Base-by-base conservation (phyloP, 1,140 invertebrate genomes). In the Diachasmimorpha longicaudata region DNA sequence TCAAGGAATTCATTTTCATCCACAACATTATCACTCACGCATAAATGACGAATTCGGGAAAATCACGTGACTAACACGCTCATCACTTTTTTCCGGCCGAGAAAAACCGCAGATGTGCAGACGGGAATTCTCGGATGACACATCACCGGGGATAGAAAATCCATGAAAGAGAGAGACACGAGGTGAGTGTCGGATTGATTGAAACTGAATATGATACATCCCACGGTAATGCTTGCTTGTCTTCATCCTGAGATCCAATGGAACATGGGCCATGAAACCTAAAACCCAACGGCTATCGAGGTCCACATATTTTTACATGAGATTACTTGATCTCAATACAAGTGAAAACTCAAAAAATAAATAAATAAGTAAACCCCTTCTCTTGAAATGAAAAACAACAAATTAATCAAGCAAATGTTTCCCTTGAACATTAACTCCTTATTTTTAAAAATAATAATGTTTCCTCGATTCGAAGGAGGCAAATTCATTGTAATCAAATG, bases 181-280 rank as follows among this genome's bases (percentile, higher is more conserved):
- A 42, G 31, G 16, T 44, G 39, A 75, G 73, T 31, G 42, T n/a
- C 36, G 71, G 48, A 75, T 63, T 31, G 58, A 63, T 63, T 23
- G 58, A 25, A 63, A 63, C 23, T 63, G 58, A 63, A 63, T 63
- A 63, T 63, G 58, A 63, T 63, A 23, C 23, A 63, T 63, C 58
- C 19, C 31, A 31, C 31, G 31, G 31, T 6, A 31, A 31, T 31
- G 10, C 48, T 55, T 63, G 4, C 21, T 23, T 63, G 23, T 63
- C 23, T 63, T 25, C 58, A 63, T 63, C 19, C 58, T 13, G 58
- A 25, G 19, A 25, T 25, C n/a, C 48, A 16, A 9, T 19, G n/a
- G 48, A 55, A 63, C 58, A 63, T 25, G 58, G 11, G 11, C 11
- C 58, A 9, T 63, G 23, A 25, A 63, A 63, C 58, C 58, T 8